Evolutionary conservation across 2,797 vertebrate genomes (phyloP).

Genomic region (Pangasius sanitwongsei): DNA sequence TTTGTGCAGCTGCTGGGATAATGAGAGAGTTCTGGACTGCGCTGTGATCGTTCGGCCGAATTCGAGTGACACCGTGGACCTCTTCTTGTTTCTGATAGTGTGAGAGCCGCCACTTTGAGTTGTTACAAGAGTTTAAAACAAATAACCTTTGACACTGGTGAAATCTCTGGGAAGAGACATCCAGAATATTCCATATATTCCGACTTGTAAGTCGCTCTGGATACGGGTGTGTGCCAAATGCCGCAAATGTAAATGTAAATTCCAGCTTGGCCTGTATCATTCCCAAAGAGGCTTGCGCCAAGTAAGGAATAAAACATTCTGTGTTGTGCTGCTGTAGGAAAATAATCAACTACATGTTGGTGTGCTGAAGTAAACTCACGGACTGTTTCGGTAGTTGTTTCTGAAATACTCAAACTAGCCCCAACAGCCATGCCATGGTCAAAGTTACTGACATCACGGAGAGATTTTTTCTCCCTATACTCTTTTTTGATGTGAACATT

Average conservation of each 20-base stretch:
- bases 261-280: neutral
- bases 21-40: constrained; percentile 51
- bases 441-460: too few relatives aligned
- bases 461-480: neutral
- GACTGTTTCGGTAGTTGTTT: too few relatives aligned
- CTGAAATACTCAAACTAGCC: too few relatives aligned
- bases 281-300: neutral
- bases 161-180: constrained; percentile 18
- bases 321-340: neutral
- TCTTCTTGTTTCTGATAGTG: constrained; percentile 22
- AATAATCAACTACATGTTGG: neutral
- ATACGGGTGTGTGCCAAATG: too few relatives aligned
- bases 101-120: neutral
- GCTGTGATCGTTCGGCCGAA: constrained; percentile 47
- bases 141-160: constrained; percentile 24
- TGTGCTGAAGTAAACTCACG: neutral
- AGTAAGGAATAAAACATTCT: neutral
- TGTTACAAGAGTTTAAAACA: constrained; percentile 39
- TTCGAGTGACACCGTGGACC: constrained; percentile 43
- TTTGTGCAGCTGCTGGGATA: constrained; percentile 63
- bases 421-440: too few relatives aligned
- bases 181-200: neutral
- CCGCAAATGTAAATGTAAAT: too few relatives aligned
- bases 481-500: neutral
- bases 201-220: too few relatives aligned